Base-by-base conservation (phyloP, 1,140 invertebrate species). In the Chironomus striatipennis region DNA sequence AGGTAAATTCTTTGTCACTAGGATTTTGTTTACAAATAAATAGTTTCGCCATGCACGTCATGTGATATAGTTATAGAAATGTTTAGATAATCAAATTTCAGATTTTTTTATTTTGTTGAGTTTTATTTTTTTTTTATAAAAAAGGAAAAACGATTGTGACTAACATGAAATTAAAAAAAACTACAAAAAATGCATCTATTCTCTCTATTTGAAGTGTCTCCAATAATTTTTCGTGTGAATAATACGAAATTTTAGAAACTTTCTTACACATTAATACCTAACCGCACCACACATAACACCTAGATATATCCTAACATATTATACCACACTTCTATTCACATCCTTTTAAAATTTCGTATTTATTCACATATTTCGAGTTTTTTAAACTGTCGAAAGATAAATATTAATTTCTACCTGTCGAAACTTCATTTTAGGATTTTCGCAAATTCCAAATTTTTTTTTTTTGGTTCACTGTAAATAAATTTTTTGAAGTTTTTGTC, bases 1-100 rank as follows among this genome's bases (percentile, higher is more conserved):
- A 86, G 88, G 88, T 90, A 87, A 80, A 76, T 17, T 73, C 18
- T 74, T 42, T 73, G 12, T 64, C 10, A 20, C 20, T 43, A 57
- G 12, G 47, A n/a, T 57, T 57, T 57, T 57, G 24, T 2, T n/a
- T n/a, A n/a, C 5, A 15, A 57, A 57, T 15, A 15, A 15, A 57
- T 57, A 57, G 47, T 57, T 57, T 57, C 47, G 47, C 15, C 47
- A 57, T 57, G 47, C 47, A 57, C 47, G 47, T 57, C 47, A 12
- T 57, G 47, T 57, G 24, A 34, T 57, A 57, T 57, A 57, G 47
- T 57, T 57, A n/a, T 57, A 57, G 47, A 57, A 12, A n/a, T 57
- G 12, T 57, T 47, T 47, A 47, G 15, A 47, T 10, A 47, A 47
- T 34, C 24, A 2, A 43, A 47, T 15, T 57, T n/a, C n/a, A 57